Percentiles rank a stretch among this genome's conserved stretches.
Evolutionary conservation across 2,797 vertebrate species (phyloP).

Genomic region (Limosa lapponica): DNA sequence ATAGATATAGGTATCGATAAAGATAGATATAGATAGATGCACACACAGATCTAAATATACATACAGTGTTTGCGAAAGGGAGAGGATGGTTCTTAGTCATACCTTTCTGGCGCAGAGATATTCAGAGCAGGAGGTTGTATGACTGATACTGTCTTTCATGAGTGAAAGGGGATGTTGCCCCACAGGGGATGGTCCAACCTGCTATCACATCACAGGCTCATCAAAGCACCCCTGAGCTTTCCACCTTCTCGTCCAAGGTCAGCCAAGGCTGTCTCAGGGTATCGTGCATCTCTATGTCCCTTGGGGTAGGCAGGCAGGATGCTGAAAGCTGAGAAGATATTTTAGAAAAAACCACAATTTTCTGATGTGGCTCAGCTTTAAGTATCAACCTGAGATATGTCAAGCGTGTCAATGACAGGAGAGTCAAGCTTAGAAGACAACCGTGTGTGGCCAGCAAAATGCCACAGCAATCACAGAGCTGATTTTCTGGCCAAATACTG

Average conservation of each 20-base stretch:
- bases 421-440: neutral
- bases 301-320: neutral
- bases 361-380: neutral
- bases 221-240: neutral
- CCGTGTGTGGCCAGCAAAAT: neutral
- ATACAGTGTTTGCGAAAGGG: neutral
- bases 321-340: neutral
- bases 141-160: neutral
- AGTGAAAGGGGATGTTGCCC: neutral
- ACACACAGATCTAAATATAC: neutral
- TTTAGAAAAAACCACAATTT: neutral
- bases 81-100: neutral
- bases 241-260: neutral
- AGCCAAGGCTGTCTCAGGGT: neutral
- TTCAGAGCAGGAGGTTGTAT: neutral
- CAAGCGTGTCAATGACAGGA: neutral
- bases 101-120: rapidly evolving
- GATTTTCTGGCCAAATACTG: neutral
- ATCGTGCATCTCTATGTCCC: neutral
- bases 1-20: neutral
- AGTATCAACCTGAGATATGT: neutral
- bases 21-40: neutral
- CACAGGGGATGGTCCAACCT: neutral
- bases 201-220: neutral
- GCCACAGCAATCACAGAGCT: neutral